phyloP scores from a whole-genome alignment of 23 tunicate species.

The Ascidia mentula region DNA sequence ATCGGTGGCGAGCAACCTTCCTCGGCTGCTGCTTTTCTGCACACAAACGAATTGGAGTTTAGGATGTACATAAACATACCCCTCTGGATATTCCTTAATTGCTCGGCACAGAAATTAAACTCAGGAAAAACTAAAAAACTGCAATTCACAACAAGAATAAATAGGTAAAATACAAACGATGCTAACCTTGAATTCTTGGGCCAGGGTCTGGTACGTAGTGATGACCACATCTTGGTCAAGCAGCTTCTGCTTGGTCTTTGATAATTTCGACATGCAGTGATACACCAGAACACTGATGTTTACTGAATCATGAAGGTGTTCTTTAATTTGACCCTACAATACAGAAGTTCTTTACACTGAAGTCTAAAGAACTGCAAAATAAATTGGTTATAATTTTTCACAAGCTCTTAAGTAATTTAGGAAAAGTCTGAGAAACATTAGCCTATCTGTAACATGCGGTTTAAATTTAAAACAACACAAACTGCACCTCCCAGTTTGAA shows the following conservation, averaged over 20 bases:
- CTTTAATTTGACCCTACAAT: constrained; percentile 30
- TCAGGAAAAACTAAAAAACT: too few species aligned
- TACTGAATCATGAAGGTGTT: constrained; percentile 29
- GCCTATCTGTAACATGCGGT: too few species aligned
- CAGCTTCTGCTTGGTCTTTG: constrained; percentile 5
- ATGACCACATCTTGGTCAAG: constrained; percentile 36
- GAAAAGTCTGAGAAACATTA: too few species aligned
- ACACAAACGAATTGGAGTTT: background rate
- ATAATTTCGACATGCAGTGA: constrained; percentile 20
- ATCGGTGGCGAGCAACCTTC: background rate
- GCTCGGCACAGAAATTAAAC: too few species aligned
- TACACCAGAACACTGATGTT: constrained; percentile 14
- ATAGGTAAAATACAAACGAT: background rate
- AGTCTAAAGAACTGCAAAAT: too few species aligned
- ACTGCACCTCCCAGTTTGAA: constrained; percentile 45
- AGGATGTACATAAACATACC: background rate
- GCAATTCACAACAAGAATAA: background rate
- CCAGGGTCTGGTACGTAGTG: constrained; percentile 47
- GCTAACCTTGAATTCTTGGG: constrained; percentile 23
- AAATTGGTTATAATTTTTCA: too few species aligned
- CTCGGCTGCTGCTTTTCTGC: background rate
- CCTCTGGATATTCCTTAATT: background rate
- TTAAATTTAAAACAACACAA: too few species aligned
- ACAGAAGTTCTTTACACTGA: background rate
- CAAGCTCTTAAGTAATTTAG: too few species aligned